Percentiles rank a stretch among this genome's conserved stretches.
These are phyloP conservation scores for Homarus gammarus DNA, from an alignment of 2,888 invertebrate species.

Conservation along the genomic window DNA sequence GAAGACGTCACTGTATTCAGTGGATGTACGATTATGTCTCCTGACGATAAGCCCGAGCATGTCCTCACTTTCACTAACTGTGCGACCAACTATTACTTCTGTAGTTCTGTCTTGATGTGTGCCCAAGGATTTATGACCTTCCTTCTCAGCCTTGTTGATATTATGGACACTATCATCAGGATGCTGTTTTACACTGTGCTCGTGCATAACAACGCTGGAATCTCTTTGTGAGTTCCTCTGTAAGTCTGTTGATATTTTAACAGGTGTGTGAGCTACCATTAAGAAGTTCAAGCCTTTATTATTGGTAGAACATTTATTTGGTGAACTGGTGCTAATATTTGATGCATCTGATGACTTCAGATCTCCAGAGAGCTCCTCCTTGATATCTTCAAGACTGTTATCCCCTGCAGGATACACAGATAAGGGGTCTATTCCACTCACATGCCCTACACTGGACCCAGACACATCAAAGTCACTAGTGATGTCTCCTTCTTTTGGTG, in stretches of 20 bases:
- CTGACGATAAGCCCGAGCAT: neutral
- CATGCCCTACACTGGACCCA: slow-evolving; percentile 59
- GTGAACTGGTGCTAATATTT: slow-evolving; percentile 53
- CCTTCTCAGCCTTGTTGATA: neutral
- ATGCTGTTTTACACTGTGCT: neutral
- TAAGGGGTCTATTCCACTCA: slow-evolving; percentile 73
- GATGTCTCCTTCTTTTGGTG: slow-evolving; percentile 48
- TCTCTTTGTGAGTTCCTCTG: neutral
- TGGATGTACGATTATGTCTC: slow-evolving; percentile 25
- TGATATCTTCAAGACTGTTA: slow-evolving; percentile 57
- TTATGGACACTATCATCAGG: neutral
- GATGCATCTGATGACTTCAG: slow-evolving; percentile 33
- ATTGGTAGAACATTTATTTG: slow-evolving; percentile 28
- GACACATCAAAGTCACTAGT: slow-evolving; percentile 74
- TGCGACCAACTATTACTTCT: neutral
- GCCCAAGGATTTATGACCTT: neutral
- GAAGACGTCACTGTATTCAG: slow-evolving; percentile 48
- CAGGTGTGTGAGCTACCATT: slow-evolving; percentile 37
- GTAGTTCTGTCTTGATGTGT: neutral
- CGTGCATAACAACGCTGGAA: neutral
- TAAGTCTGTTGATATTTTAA: neutral
- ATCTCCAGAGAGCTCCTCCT: slow-evolving; percentile 54
- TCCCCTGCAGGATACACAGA: slow-evolving; percentile 46
- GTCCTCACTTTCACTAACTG: neutral
- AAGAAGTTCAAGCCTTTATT: slow-evolving; percentile 13